These are phyloP conservation scores for Scaptomyza montana DNA, from an alignment of 1,140 invertebrate genomes.

Conservation along the genomic window DNA sequence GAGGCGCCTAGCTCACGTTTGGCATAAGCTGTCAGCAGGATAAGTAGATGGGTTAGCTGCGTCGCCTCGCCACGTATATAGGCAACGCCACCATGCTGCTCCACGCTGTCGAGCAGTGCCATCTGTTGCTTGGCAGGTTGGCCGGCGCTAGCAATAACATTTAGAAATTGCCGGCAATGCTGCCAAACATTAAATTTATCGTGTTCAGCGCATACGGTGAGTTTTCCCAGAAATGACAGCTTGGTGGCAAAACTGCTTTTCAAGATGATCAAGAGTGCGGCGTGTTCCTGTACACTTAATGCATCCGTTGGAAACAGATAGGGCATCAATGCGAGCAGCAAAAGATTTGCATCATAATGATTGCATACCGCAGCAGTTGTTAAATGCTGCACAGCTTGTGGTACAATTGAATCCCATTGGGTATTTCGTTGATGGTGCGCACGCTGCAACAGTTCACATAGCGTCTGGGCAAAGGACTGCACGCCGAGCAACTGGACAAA, in stretches of 20 bases:
- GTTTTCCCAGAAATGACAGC: slow-evolving; percentile 49
- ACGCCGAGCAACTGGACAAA: slow-evolving; percentile 83
- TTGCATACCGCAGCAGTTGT: slow-evolving; percentile 50
- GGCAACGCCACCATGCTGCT: slow-evolving; percentile 52
- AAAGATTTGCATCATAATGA: slow-evolving; percentile 62
- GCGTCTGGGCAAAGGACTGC: slow-evolving; percentile 57
- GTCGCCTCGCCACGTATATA: slow-evolving; percentile 48
- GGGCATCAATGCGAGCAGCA: slow-evolving; percentile 73
- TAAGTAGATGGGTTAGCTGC: slow-evolving; percentile 64
- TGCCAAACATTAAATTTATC: slow-evolving; percentile 39
- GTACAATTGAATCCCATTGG: slow-evolving; percentile 82
- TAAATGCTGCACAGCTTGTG: slow-evolving; percentile 81
- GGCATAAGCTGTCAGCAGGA: slow-evolving; percentile 70
- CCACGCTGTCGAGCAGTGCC: slow-evolving; percentile 56
- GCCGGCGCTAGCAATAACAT: slow-evolving; percentile 55
- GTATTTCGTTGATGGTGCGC: slow-evolving; percentile 43
- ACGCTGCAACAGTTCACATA: slow-evolving; percentile 71
- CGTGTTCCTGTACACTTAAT: slow-evolving; percentile 18
- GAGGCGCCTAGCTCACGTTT: slow-evolving; percentile 32
- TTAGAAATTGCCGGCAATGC: slow-evolving; percentile 70
- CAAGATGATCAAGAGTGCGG: slow-evolving; percentile 47
- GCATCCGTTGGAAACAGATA: slow-evolving; percentile 60
- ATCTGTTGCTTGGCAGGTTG: slow-evolving; percentile 45
- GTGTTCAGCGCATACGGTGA: slow-evolving; percentile 32
- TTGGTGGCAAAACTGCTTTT: slow-evolving; percentile 54